Evolutionary conservation across 2,113 vertebrate genomes (phyloP).

Genomic region (Mobula birostris): DNA sequence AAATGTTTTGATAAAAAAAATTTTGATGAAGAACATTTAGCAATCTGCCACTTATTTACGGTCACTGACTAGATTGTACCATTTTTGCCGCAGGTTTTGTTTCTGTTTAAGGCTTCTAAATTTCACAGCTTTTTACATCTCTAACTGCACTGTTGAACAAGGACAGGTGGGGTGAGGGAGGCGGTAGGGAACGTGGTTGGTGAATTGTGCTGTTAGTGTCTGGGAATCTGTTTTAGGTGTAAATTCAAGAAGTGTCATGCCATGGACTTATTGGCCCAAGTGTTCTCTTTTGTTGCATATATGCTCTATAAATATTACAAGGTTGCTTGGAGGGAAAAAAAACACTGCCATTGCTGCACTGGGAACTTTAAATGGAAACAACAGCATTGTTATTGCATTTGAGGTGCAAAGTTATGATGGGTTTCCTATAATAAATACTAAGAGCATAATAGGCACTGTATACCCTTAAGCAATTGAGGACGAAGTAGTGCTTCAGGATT

Average conservation of each 20-base stretch:
- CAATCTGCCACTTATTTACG: background rate
- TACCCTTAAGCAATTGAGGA: background rate
- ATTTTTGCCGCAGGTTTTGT: background rate
- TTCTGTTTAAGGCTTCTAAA: background rate
- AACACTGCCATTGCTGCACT: background rate
- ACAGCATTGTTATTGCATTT: background rate
- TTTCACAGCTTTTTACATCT: background rate
- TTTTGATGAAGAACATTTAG: background rate
- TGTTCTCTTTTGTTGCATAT: no score
- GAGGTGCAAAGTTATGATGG: background rate
- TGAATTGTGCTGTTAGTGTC: background rate
- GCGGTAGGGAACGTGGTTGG: no score
- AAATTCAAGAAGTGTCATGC: background rate
- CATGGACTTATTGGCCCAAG: no score
- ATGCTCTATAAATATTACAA: no score
- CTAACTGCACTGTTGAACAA: background rate
- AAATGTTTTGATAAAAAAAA: background rate
- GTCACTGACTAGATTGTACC: background rate
- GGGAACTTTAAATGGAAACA: background rate
- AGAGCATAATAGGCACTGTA: background rate
- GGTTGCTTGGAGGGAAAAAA: no score
- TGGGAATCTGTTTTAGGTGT: background rate
- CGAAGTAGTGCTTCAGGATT: background rate
- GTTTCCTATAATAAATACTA: background rate
- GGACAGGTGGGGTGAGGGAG: background rate